These are phyloP conservation scores for Erebia epiphron DNA, from an alignment of 2,888 invertebrate genomes.

Conservation along the genomic window DNA sequence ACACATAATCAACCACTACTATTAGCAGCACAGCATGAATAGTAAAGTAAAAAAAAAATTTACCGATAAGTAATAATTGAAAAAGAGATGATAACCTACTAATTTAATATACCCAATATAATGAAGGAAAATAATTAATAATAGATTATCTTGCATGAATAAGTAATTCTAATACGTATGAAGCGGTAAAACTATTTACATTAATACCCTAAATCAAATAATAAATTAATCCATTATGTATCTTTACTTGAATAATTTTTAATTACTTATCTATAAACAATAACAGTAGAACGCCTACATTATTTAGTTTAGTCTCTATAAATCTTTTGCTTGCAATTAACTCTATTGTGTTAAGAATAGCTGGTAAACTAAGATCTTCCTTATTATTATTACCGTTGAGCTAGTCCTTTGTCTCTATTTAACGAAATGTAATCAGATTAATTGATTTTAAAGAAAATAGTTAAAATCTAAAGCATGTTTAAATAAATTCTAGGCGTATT, in stretches of 20 bases:
- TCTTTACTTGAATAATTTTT: background rate
- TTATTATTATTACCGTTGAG: background rate
- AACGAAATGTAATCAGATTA: background rate
- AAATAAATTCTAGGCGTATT: background rate
- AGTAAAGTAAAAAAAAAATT: background rate
- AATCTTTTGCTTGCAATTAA: slow-evolving; percentile 58
- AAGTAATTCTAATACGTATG: background rate
- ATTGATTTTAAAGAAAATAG: background rate
- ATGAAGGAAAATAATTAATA: background rate
- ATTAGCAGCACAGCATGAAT: slow-evolving; percentile 37
- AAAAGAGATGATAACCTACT: background rate
- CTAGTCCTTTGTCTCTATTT: slow-evolving; percentile 4
- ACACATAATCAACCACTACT: slow-evolving; percentile 31
- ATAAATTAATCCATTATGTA: background rate
- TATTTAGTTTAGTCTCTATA: slow-evolving; percentile 36
- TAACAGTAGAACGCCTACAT: slow-evolving; percentile 40
- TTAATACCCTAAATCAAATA: background rate
- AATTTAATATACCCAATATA: background rate
- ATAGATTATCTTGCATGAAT: slow-evolving; percentile 6
- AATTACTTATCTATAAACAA: slow-evolving; percentile 14
- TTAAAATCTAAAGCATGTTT: background rate
- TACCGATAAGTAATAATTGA: background rate
- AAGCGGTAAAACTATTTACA: background rate
- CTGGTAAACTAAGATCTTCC: slow-evolving; percentile 15
- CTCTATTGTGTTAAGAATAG: slow-evolving; percentile 60